phyloP scores from a whole-genome alignment of 2,797 vertebrate species.

The Xenentodon cancila region DNA sequence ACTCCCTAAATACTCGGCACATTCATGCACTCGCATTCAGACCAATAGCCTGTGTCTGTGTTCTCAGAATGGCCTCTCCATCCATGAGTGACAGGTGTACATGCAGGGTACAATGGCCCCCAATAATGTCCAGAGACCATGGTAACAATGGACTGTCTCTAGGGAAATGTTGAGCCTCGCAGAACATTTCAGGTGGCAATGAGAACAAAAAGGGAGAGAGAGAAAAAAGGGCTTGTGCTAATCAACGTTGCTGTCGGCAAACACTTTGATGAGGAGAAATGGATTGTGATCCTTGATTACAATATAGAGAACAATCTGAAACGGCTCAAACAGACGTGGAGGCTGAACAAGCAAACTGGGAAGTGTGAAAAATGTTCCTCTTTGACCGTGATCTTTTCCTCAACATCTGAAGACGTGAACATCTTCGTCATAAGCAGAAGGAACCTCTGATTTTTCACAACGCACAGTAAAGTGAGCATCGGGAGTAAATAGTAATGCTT shows the following conservation, averaged over 20 bases:
- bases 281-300: slow-evolving; percentile 89
- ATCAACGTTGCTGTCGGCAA: slow-evolving; percentile 83
- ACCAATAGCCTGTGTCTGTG: slow-evolving; percentile 47
- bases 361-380: slow-evolving; percentile 28
- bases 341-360: slow-evolving; percentile 32
- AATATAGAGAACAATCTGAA: slow-evolving; percentile 75
- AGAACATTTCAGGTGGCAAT: slow-evolving; percentile 88
- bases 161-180: slow-evolving; percentile 74
- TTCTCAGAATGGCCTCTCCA: slow-evolving; percentile 54
- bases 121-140: slow-evolving; percentile 86
- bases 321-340: slow-evolving; percentile 60
- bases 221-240: slow-evolving; percentile 73
- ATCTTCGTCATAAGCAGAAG: slow-evolving; percentile 18
- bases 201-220: slow-evolving; percentile 25
- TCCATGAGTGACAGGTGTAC: slow-evolving; percentile 89
- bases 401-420: slow-evolving; percentile 32
- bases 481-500: slow-evolving; percentile 8
- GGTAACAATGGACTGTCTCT: slow-evolving; percentile 86
- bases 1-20: slow-evolving; percentile 45
- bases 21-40: slow-evolving; percentile 51
- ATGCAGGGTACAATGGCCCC: slow-evolving; percentile 81
- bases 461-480: slow-evolving; percentile 12
- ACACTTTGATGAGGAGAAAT: slow-evolving; percentile 86
- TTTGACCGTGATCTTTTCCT: slow-evolving; percentile 44
- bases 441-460: slow-evolving; percentile 29